A percentile compares a stretch with the other conserved stretches of the same genome.
phyloP scores from a whole-genome alignment of 2,888 invertebrate species.

The Peribatodes rhomboidaria region DNA sequence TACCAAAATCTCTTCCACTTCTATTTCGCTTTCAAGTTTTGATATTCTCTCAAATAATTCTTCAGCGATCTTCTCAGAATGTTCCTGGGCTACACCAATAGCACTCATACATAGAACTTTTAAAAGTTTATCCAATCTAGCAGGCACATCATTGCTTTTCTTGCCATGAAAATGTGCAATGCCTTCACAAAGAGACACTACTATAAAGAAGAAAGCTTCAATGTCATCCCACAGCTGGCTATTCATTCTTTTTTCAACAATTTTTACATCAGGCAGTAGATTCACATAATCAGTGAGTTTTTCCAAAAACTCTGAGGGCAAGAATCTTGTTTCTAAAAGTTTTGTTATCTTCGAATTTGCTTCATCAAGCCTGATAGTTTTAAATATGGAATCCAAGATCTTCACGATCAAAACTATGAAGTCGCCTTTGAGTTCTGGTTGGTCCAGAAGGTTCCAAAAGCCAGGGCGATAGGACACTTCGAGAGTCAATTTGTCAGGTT shows the following conservation, averaged over 20 bases:
- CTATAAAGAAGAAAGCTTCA: constrained; percentile 68
- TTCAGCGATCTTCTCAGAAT: constrained; percentile 77
- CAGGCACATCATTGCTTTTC: constrained; percentile 58
- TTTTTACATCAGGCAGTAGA: constrained; percentile 66
- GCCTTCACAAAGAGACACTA: constrained; percentile 68
- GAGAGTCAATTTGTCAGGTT: constrained; percentile 71
- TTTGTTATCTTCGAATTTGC: constrained; percentile 69
- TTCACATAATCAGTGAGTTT: constrained; percentile 65
- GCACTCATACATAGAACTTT: constrained; percentile 69
- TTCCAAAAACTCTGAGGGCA: constrained; percentile 69
- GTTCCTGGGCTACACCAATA: constrained; percentile 67
- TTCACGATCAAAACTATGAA: constrained; percentile 79
- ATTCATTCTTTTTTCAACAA: constrained; percentile 75
- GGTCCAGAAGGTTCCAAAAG: constrained; percentile 77
- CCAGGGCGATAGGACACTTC: constrained; percentile 77
- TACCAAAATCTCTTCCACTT: constrained; percentile 61
- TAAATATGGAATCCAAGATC: constrained; percentile 74
- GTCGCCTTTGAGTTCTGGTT: constrained; percentile 75
- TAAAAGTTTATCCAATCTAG: constrained; percentile 61
- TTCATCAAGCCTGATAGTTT: constrained; percentile 59
- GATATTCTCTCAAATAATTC: constrained; percentile 71
- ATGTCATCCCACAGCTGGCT: constrained; percentile 77
- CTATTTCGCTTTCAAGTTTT: constrained; percentile 52
- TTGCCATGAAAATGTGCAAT: constrained; percentile 62
- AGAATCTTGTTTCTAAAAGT: constrained; percentile 66